Evolutionary conservation across 2,113 vertebrate genomes (phyloP).

Genomic region (Euleptes europaea): DNA sequence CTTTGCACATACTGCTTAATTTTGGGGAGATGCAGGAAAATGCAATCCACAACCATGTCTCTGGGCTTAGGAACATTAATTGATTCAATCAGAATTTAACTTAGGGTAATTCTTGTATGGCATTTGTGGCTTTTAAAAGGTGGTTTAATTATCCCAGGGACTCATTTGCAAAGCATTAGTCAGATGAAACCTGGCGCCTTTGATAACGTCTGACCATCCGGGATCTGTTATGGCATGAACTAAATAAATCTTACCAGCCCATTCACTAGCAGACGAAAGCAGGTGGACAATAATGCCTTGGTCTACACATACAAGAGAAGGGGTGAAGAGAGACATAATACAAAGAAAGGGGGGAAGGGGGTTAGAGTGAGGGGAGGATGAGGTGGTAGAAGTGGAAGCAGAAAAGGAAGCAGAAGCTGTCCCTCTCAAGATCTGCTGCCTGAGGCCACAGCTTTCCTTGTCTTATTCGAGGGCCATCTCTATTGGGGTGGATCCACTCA

Average conservation of each 20-base stretch:
- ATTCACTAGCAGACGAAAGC: background rate
- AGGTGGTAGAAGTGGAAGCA: too few relatives aligned
- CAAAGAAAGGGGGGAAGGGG: too few relatives aligned
- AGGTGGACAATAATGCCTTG: background rate
- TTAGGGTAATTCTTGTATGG: constrained; percentile 10
- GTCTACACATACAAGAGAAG: background rate
- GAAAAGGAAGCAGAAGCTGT: too few relatives aligned
- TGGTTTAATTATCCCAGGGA: background rate
- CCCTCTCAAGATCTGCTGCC: too few relatives aligned
- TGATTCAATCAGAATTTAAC: constrained; percentile 2
- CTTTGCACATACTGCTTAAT: constrained; percentile 40
- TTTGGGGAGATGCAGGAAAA: constrained; percentile 46
- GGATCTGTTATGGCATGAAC: constrained; percentile 16
- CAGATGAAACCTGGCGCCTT: constrained; percentile 21
- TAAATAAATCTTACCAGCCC: background rate
- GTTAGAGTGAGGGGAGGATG: too few relatives aligned
- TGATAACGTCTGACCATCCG: constrained; percentile 20
- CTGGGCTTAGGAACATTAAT: constrained; percentile 29
- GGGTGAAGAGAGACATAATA: too few relatives aligned
- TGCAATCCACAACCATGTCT: constrained; percentile 22
- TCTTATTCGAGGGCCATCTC: too few relatives aligned
- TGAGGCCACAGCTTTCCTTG: too few relatives aligned
- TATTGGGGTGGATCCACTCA: too few relatives aligned
- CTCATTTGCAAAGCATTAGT: constrained; percentile 31
- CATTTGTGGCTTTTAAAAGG: constrained; percentile 18